Evolutionary conservation across 1,140 invertebrate species (phyloP), one percentile per base, ranked within the genome.

Genomic region (Teleopsis dalmanni): DNA sequence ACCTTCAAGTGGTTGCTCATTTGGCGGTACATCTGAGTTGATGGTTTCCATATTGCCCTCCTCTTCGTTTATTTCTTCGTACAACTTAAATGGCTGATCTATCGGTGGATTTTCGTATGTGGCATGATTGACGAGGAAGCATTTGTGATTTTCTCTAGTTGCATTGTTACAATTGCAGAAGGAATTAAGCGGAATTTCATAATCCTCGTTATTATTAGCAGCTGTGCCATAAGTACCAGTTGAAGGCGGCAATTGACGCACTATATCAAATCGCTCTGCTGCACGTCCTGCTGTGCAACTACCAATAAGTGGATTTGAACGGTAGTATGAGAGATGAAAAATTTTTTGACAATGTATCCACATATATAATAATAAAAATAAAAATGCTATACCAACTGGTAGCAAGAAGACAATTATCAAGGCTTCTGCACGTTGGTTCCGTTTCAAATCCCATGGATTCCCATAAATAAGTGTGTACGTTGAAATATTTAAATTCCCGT

Each of bases 381-480:
- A 51, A 19, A 65, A 23, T 0, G 62, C 65, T 2, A 68, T 65
- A 6, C 65, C 65, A 33, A 68, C 22, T 0, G 65, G 65, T 43
- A 69, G 48, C 64, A 69, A 57, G 19, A 69, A 64, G 1, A 69
- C 62, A 13, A 68, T 66, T 14, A 69, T 55, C 8, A 68, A 29
- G 6, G 65, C 65, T 18, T 57, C 55, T 0, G 57, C 47, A 4
- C 59, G 52, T 48, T 69, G 65, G 44, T 56, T 69, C 18, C 57
- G 50, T 35, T 68, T 49, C 16, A 57, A 49, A 21, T 69, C 53
- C 25, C 57, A 42, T 19, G 62, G 62, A 47, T 56, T 60, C 10
- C 65, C 65, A 31, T 57, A 69, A 11, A 65, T 46, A 10, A 68
- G 55, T 6, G 58, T 62, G 1, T 51, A 63, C 6, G 56, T 65